Conservation (phyloP, 2,113 vertebrate species). For the Xiphorhynchus elegans region DNA sequence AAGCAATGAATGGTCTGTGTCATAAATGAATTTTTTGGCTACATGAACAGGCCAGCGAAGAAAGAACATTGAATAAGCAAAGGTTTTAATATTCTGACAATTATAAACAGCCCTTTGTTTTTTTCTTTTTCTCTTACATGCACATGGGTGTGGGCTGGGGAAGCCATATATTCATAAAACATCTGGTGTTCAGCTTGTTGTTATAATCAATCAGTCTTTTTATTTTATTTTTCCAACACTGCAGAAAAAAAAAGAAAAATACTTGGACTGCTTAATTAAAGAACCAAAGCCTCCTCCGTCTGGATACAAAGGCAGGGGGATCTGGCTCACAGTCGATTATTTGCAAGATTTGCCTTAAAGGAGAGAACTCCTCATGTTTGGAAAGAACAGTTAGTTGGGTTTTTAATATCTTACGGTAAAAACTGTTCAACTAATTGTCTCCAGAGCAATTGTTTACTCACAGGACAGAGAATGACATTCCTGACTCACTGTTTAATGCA, state of each 20-base stretch:
- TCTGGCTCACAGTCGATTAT: background rate
- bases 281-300: constrained; percentile 4
- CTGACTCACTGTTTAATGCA: background rate
- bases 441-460: background rate
- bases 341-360: background rate
- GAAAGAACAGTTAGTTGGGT: background rate
- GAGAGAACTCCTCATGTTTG: background rate
- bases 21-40: constrained; percentile 69
- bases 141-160: background rate
- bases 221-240: constrained; percentile 45
- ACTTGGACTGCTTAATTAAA: background rate
- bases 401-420: background rate
- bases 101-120: constrained; percentile 69
- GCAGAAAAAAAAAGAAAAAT: background rate
- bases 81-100: constrained; percentile 69
- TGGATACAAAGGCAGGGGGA: background rate
- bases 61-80: constrained; percentile 70
- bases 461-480: background rate
- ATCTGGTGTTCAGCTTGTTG: constrained; percentile 54
- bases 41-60: constrained; percentile 17
- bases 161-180: constrained; percentile 60
- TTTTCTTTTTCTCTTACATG: constrained; percentile 54
- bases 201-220: constrained; percentile 22
- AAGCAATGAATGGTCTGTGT: constrained; percentile 66
- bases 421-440: background rate